Conservation (phyloP, 2,113 vertebrate species). For the Crotalus horridus region DNA sequence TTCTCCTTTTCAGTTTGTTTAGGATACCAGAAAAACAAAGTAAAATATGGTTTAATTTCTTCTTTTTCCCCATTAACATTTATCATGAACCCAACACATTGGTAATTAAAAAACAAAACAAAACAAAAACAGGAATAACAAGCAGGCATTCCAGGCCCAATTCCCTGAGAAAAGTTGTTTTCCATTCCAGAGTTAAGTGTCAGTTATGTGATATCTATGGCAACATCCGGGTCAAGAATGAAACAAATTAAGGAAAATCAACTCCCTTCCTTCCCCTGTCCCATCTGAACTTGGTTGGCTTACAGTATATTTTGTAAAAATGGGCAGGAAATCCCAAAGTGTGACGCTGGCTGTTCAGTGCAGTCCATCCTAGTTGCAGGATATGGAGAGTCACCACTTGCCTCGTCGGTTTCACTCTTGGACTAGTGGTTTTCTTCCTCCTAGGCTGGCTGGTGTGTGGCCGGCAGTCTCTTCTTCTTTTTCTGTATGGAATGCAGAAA, state of each 20-base stretch:
- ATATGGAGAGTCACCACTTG: not conserved
- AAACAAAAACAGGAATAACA: not conserved
- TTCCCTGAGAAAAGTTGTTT: slow-evolving; percentile 58
- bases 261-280: slow-evolving; percentile 28
- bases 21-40: slow-evolving; percentile 13
- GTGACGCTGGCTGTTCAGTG: not conserved
- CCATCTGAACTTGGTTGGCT: slow-evolving; percentile 40
- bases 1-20: slow-evolving; percentile 8
- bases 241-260: slow-evolving; percentile 42
- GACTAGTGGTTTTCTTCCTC: not conserved
- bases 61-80: slow-evolving; percentile 30
- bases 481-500: slow-evolving; percentile 21
- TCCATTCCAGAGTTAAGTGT: slow-evolving; percentile 11
- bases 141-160: slow-evolving; percentile 6
- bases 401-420: not conserved
- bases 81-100: slow-evolving; percentile 34
- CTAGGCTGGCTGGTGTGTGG: not conserved
- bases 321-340: not conserved
- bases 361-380: slow-evolving; percentile 41
- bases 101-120: slow-evolving; percentile 32
- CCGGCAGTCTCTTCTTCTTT: not conserved
- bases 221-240: slow-evolving; percentile 2
- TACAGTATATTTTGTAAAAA: slow-evolving; percentile 61
- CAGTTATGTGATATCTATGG: not conserved
- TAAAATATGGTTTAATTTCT: slow-evolving; percentile 46